Percentiles rank a stretch among this genome's conserved stretches.
phyloP scores from a whole-genome alignment of 2,888 invertebrate genomes.

The Falcaria lacertinaria region DNA sequence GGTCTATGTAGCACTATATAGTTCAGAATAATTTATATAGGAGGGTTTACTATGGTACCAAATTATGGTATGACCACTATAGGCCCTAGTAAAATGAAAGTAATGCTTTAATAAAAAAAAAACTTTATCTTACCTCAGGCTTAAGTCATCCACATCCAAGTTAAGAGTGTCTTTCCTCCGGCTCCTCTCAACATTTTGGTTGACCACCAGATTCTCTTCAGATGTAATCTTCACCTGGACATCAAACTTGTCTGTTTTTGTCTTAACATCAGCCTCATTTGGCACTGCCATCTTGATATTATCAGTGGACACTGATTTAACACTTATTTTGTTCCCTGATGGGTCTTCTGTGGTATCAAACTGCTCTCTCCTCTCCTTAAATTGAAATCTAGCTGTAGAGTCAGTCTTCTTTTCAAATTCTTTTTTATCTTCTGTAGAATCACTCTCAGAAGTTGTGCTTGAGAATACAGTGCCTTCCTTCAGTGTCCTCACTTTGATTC shows the following conservation, averaged over 20 bases:
- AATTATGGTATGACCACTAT: too few relatives aligned
- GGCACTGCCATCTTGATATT: constrained; percentile 72
- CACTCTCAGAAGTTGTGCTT: constrained; percentile 62
- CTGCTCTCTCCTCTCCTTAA: constrained; percentile 47
- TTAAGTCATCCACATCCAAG: constrained; percentile 76
- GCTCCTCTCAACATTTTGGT: constrained; percentile 50
- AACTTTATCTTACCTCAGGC: constrained; percentile 55
- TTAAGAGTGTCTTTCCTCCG: constrained; percentile 67
- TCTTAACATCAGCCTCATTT: constrained; percentile 62
- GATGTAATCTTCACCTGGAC: constrained; percentile 74
- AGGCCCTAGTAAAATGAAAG: too few relatives aligned
- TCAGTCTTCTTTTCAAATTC: constrained; percentile 31
- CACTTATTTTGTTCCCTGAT: constrained; percentile 43
- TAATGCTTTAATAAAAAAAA: too few relatives aligned
- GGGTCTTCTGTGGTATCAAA: constrained; percentile 42
- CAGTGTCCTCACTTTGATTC: constrained; percentile 71
- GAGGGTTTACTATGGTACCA: too few relatives aligned
- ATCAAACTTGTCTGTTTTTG: constrained; percentile 68
- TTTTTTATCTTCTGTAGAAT: constrained; percentile 37
- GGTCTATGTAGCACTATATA: too few relatives aligned
- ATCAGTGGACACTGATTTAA: constrained; percentile 54
- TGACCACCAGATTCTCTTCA: constrained; percentile 68
- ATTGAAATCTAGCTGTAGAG: constrained; percentile 30
- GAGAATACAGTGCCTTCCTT: constrained; percentile 59
- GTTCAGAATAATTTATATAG: too few relatives aligned